These are phyloP conservation scores for Pygocentrus nattereri DNA, from an alignment of 2,797 vertebrate genomes.

Conservation along the genomic window DNA sequence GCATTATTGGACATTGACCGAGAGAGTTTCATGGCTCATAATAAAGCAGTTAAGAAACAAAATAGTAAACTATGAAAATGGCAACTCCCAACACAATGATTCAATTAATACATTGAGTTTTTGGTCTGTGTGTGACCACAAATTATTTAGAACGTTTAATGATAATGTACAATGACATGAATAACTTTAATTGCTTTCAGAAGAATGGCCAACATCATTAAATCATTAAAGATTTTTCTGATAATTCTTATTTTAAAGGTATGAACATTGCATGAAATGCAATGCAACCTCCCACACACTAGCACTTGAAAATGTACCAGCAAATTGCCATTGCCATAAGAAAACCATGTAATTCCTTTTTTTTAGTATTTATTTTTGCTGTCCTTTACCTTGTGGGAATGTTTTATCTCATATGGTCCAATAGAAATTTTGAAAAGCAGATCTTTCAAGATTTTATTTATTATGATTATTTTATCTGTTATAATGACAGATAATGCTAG, in stretches of 20 bases:
- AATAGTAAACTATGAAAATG: constrained; percentile 57
- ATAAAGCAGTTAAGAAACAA: constrained; percentile 64
- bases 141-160: constrained; percentile 46
- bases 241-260: not conserved
- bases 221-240: not conserved
- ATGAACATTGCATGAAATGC: not conserved
- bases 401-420: not conserved
- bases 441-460: too few relatives aligned
- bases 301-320: too few relatives aligned
- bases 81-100: constrained; percentile 61
- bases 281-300: not conserved
- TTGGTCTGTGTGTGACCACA: constrained; percentile 42
- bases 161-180: constrained; percentile 8
- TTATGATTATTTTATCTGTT: too few relatives aligned
- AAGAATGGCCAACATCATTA: not conserved
- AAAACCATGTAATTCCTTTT: not conserved
- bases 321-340: not conserved
- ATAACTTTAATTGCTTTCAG: not conserved
- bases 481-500: too few relatives aligned
- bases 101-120: constrained; percentile 60
- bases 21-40: constrained; percentile 58
- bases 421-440: not conserved
- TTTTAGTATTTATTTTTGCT: not conserved
- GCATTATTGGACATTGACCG: constrained; percentile 59
- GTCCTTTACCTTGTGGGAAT: not conserved